Base-by-base conservation (phyloP, 2,888 invertebrate species). In the Drosophila ustulata region DNA sequence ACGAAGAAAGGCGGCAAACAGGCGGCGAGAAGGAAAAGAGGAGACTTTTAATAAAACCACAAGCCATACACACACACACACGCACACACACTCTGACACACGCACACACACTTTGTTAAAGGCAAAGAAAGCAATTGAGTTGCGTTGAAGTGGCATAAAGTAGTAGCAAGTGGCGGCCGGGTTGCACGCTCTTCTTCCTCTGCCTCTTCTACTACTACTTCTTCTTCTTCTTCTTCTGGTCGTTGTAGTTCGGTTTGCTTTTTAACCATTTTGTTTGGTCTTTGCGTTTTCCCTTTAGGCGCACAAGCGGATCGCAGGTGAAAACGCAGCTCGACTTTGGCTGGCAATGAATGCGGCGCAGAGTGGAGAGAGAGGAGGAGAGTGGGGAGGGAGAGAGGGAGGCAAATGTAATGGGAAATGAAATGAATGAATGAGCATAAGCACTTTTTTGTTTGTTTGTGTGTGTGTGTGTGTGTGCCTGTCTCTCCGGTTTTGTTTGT, bases 71-170 rank as follows among this genome's bases (percentile, higher is more conserved):
- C 59, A 63, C 49, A 65, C 26, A 55, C 56, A 47, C 28, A 66
- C 57, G 68, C 50, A 61, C 47, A 46, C 34, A 63, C 57, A 65
- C 49, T 18, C 18, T 18, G 18, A 61, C 52, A 59, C 51, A 61
- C 66, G 66, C 56, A 69, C 56, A 62, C 45, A 67, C 23, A 64
- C 71, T 69, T 72, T 80, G 81, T 80, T 74, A 67, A 69, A 75
- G 77, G 73, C 73, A 85, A 80, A 87, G 77, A 88, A 82, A 86
- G 88, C 86, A 85, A 88, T 85, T 88, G 83, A 85, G 88, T 84
- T 84, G 88, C 80, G 84, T 88, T 84, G 88, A 84, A 85, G 84
- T 88, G 87, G 85, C 88, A 88, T 88, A 88, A 88, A 85, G 87
- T 85, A 85, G 84, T 83, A 70, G 76, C 83, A 87, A 83, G 83